Percentiles rank a stretch among this genome's conserved stretches.
Conservation (phyloP, 2,113 vertebrate species). For the Elephantulus edwardii region DNA sequence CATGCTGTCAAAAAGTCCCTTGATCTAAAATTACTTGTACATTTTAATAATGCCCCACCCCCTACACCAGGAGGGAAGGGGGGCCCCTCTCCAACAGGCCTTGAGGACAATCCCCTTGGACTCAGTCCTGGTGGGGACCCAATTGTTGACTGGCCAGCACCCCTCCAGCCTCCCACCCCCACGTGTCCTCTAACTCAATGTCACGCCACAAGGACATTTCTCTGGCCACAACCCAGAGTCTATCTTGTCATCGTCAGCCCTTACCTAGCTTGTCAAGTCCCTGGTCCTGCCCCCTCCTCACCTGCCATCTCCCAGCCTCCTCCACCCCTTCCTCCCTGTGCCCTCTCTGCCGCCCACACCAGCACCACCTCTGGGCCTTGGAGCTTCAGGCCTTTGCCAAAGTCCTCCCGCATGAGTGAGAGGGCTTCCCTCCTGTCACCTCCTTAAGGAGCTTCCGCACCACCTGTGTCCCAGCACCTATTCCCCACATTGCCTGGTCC, state of each 20-base stretch:
- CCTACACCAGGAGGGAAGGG: accelerated
- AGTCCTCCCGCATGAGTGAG: too few relatives aligned
- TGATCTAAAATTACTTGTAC: not conserved
- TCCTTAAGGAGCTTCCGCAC: not conserved
- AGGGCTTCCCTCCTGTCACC: too few relatives aligned
- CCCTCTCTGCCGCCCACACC: accelerated
- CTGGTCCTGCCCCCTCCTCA: not conserved
- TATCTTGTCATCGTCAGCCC: accelerated
- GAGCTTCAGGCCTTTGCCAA: not conserved
- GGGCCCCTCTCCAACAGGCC: accelerated
- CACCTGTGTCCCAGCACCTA: not conserved
- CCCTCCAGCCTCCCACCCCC: too few relatives aligned
- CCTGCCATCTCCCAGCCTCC: not conserved
- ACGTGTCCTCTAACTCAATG: not conserved
- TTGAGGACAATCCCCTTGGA: accelerated
- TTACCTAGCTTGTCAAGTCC: not conserved
- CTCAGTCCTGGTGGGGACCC: not conserved
- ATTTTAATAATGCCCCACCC: not conserved
- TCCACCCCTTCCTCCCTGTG: accelerated
- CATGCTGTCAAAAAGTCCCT: not conserved
- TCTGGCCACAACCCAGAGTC: not conserved
- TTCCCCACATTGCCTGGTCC: too few relatives aligned
- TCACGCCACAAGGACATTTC: not conserved
- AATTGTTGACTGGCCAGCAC: accelerated
- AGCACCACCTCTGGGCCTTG: not conserved